Base-by-base conservation (phyloP, 2,888 invertebrate genomes). In the Sarcophaga subvicina region DNA sequence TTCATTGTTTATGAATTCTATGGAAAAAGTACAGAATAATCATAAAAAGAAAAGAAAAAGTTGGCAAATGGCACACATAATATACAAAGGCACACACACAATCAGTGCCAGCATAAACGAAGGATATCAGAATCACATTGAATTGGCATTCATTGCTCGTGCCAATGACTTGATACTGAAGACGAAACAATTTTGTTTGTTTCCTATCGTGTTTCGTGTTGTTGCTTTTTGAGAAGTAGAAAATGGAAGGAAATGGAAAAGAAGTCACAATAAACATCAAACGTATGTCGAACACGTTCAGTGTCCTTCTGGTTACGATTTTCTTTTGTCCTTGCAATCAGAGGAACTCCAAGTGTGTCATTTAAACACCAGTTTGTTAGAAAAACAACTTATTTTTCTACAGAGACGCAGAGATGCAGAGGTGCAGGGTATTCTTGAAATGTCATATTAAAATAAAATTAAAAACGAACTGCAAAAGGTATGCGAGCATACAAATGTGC, bases 221-320 rank as follows among this genome's bases (percentile, higher is more conserved):
- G 37, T 10, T 22, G 22, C 22, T 22, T 37, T 37, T 37, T 37
- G 10, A 77, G n/a, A 75, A 86, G 64, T 67, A 78, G 64, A 76
- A 81, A 83, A 73, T 77, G 59, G 11, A 14, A 63, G 66, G 64
- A 63, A 80, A 49, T 10, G 8, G 10, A 54, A 14, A 76, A 72
- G 67, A 73, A 81, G 59, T 37, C 14, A 45, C 27, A 72, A 63
- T 14, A 67, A 76, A 37, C 69, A 60, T 78, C 37, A 73, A 86
- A 79, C 70, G 78, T 78, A 69, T 60, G 78, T 78, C 62, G 60
- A 84, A 84, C 87, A 87, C 84, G 87, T 87, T 81, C 80, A 27
- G 45, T 86, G 76, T 83, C 27, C 63, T 69, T 70, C 62, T 63
- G n/a, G 11, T 47, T 62, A 45, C 54, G 59, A 60, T 54, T 49